Percentiles rank a stretch among this genome's conserved stretches.
Evolutionary conservation across 2,113 vertebrate genomes (phyloP).

Genomic region (Oncorhynchus gorbuscha): DNA sequence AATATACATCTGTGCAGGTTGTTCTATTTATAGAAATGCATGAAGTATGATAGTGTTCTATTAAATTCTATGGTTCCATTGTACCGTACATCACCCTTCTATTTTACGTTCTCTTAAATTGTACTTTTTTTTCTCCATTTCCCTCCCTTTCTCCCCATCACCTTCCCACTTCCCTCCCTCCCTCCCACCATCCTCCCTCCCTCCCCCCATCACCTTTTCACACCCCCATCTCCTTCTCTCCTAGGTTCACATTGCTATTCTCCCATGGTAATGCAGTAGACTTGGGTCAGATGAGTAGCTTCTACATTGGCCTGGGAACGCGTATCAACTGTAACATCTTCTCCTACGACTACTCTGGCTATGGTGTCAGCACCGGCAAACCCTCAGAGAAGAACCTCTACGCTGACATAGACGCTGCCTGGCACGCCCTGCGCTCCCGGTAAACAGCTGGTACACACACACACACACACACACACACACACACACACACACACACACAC

Average conservation of each 20-base stretch:
- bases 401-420: slow-evolving; percentile 92
- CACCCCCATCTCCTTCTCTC: neutral
- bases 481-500: neutral
- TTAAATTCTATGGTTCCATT: too few relatives aligned
- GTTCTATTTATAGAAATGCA: too few relatives aligned
- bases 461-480: slow-evolving; percentile 1
- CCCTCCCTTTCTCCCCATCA: too few relatives aligned
- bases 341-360: slow-evolving; percentile 98
- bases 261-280: slow-evolving; percentile 96
- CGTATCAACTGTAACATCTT: slow-evolving; percentile 98
- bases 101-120: neutral
- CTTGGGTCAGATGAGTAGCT: slow-evolving; percentile 99
- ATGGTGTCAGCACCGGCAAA: slow-evolving; percentile 89
- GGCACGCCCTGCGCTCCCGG: slow-evolving; percentile 94
- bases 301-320: slow-evolving; percentile 93
- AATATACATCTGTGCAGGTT: too few relatives aligned
- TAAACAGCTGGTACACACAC: slow-evolving; percentile 45
- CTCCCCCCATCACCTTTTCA: too few relatives aligned
- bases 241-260: slow-evolving; percentile 94
- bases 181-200: too few relatives aligned
- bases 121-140: neutral
- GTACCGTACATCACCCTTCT: too few relatives aligned
- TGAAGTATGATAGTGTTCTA: too few relatives aligned
- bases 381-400: slow-evolving; percentile 97
- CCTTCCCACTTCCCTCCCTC: too few relatives aligned